A percentile compares a stretch with the other conserved stretches of the same genome.
Conservation (phyloP, 2,888 invertebrate species). For the Conus canariensis region DNA sequence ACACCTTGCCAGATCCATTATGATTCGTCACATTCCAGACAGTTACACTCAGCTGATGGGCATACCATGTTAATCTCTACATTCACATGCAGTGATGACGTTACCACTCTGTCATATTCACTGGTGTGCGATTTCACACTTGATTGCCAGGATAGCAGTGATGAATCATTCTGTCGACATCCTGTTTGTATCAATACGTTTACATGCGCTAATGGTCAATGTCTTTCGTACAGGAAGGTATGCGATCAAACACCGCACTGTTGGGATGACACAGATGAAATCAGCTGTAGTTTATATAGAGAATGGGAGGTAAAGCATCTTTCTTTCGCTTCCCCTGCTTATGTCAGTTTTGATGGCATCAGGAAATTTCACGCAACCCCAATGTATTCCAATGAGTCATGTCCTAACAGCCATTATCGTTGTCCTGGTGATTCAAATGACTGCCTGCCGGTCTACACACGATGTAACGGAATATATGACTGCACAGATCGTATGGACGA, state of each 20-base stretch:
- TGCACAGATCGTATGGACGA: no score
- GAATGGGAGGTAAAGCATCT: not conserved
- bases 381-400: not conserved
- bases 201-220: constrained; percentile 8
- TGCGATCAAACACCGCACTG: no score
- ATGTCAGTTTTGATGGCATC: not conserved
- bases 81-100: not conserved
- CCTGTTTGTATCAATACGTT: not conserved
- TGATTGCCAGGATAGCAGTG: not conserved
- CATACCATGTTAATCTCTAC: not conserved
- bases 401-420: no score
- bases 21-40: no score
- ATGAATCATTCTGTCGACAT: not conserved
- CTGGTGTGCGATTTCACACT: not conserved
- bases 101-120: not conserved
- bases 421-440: no score
- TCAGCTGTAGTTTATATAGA: not conserved
- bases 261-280: not conserved
- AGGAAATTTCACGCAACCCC: not conserved
- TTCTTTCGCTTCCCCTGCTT: not conserved
- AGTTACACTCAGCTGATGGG: not conserved
- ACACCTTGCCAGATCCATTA: not conserved
- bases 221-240: not conserved
- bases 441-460: no score
- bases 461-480: no score